Conservation (phyloP, 2,888 invertebrate species). For the Cheilosia soror region DNA sequence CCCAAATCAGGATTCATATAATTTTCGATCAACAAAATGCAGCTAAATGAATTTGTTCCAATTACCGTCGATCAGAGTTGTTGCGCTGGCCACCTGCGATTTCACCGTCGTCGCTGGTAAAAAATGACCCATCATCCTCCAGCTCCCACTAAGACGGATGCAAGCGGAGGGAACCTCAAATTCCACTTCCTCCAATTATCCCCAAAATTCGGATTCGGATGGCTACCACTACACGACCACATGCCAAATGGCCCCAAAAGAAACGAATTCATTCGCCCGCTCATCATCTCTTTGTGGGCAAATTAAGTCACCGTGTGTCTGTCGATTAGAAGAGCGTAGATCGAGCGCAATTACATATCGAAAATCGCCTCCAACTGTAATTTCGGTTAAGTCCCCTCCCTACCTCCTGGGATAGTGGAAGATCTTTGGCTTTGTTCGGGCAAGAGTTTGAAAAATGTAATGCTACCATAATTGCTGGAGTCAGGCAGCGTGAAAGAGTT, state of each 20-base stretch:
- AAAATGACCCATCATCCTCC: conserved; percentile 39
- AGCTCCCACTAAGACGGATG: background rate
- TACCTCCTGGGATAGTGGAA: background rate
- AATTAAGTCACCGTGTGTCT: conserved; percentile 70
- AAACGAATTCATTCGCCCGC: background rate
- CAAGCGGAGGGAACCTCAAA: background rate
- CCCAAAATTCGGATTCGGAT: conserved; percentile 29
- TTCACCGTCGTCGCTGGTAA: conserved; percentile 22
- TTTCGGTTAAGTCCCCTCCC: conserved; percentile 31
- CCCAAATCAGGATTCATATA: conserved; percentile 61
- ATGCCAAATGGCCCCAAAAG: too few relatives aligned
- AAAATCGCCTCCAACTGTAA: conserved; percentile 71
- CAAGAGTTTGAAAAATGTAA: conserved; percentile 29
- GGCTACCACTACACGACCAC: conserved; percentile 10
- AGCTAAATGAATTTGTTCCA: conserved; percentile 65
- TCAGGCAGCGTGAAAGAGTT: conserved; percentile 71
- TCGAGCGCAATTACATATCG: conserved; percentile 66
- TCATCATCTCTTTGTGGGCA: conserved; percentile 30
- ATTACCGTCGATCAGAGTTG: conserved; percentile 39
- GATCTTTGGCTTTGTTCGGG: conserved; percentile 30
- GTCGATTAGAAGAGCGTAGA: conserved; percentile 63
- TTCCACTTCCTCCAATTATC: conserved; percentile 61
- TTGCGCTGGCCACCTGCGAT: conserved; percentile 49
- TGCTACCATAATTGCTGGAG: conserved; percentile 64
- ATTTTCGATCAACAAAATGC: conserved; percentile 62